Evolutionary conservation across 2,113 vertebrate species (phyloP).

Genomic region (Seriola quinqueradiata): DNA sequence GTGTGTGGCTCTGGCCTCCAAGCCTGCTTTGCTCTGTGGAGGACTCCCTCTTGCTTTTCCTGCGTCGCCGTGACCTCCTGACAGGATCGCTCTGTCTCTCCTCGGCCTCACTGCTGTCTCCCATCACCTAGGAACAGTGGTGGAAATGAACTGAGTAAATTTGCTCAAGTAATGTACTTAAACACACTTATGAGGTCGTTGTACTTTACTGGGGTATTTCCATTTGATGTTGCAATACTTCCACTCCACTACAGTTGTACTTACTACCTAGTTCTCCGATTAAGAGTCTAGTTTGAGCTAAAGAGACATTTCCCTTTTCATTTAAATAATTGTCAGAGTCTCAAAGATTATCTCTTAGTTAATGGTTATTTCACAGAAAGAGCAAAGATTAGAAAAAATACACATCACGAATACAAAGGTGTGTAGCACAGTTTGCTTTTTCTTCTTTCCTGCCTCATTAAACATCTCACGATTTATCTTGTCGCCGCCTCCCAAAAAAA

Average conservation of each 20-base stretch:
- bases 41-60: slow-evolving; percentile 82
- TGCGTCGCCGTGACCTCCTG: slow-evolving; percentile 86
- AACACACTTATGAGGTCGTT: background rate
- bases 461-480: background rate
- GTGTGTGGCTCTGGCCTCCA: slow-evolving; percentile 55
- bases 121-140: slow-evolving; percentile 73
- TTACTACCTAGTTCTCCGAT: background rate
- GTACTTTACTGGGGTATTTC: background rate
- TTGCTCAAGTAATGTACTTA: background rate
- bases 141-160: background rate
- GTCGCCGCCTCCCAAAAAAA: no score
- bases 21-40: slow-evolving; percentile 78
- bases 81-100: slow-evolving; percentile 82
- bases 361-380: no score
- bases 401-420: background rate
- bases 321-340: background rate
- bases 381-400: background rate
- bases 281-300: background rate
- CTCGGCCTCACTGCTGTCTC: slow-evolving; percentile 93
- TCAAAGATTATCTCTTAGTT: no score
- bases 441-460: background rate
- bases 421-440: background rate
- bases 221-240: background rate
- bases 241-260: background rate
- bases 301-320: background rate